phyloP scores from a whole-genome alignment of 1,140 invertebrate species.

The Hycleus cichorii region DNA sequence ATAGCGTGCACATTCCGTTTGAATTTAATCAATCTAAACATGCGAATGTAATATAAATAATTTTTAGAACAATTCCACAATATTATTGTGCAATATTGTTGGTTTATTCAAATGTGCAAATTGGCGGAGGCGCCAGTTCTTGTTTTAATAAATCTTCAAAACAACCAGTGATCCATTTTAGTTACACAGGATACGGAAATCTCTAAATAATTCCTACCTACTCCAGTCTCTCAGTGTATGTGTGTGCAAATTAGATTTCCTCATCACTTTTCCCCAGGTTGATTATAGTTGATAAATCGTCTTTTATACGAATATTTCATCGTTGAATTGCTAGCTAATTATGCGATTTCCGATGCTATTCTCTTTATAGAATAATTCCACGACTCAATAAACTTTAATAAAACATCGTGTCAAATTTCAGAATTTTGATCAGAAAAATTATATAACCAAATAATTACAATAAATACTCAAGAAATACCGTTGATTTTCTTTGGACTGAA shows the following conservation, averaged over 20 bases:
- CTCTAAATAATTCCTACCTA: not conserved
- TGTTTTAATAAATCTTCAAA: conserved; percentile 5
- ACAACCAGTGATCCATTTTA: not conserved
- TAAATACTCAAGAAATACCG: not conserved
- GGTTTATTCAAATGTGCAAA: not conserved
- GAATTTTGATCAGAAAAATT: too few species aligned
- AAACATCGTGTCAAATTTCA: conserved; percentile 8
- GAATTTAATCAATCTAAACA: not conserved
- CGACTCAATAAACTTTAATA: conserved; percentile 18
- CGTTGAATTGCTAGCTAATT: not conserved
- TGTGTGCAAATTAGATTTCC: not conserved
- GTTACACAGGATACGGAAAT: not conserved
- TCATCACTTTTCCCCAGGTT: not conserved
- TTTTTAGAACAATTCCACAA: not conserved
- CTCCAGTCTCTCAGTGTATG: not conserved
- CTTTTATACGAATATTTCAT: not conserved
- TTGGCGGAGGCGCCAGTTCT: conserved; percentile 3
- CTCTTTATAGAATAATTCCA: conserved; percentile 10
- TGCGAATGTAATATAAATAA: not conserved
- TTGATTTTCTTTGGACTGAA: conserved; percentile 4
- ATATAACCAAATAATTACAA: too few species aligned
- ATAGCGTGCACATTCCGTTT: conserved; percentile 1
- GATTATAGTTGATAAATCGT: not conserved
- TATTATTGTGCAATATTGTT: not conserved
- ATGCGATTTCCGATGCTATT: conserved; percentile 3